Percentiles rank a stretch among this genome's conserved stretches.
Evolutionary conservation across 2,888 invertebrate genomes (phyloP).

Genomic region (Tetropium fuscum): DNA sequence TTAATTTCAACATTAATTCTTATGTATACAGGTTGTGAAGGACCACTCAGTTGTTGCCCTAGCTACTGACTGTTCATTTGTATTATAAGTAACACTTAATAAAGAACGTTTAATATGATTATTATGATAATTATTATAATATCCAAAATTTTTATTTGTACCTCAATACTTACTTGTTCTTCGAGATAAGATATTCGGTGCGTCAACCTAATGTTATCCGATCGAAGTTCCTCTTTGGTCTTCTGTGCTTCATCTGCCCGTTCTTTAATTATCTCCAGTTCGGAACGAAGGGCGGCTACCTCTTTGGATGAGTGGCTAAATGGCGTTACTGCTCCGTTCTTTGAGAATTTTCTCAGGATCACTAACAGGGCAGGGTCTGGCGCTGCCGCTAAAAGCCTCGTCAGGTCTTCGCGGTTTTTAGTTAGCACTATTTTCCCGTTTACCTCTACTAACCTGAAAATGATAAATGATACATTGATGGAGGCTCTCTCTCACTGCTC

Average conservation of each 20-base stretch:
- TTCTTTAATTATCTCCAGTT: slow-evolving; percentile 71
- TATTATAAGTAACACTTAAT: too few species aligned
- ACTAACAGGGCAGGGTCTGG: slow-evolving; percentile 76
- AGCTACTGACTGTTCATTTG: too few species aligned
- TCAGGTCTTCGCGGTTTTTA: slow-evolving; percentile 78
- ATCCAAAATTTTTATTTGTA: too few species aligned
- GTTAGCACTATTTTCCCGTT: slow-evolving; percentile 82
- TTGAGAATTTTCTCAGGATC: slow-evolving; percentile 67
- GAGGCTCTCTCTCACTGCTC: too few species aligned
- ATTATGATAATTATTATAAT: too few species aligned
- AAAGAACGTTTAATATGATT: too few species aligned
- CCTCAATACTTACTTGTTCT: slow-evolving; percentile 85
- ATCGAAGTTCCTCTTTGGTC: slow-evolving; percentile 74
- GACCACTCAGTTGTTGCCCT: too few species aligned
- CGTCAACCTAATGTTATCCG: slow-evolving; percentile 86
- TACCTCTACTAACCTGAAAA: slow-evolving; percentile 79
- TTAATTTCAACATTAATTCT: too few species aligned
- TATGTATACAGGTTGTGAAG: too few species aligned
- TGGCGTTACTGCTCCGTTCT: slow-evolving; percentile 51
- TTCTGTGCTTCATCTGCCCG: slow-evolving; percentile 74
- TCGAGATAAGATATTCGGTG: slow-evolving; percentile 92
- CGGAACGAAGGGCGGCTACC: slow-evolving; percentile 69
- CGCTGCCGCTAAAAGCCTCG: slow-evolving; percentile 73
- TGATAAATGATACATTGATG: too few species aligned
- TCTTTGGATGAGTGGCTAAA: slow-evolving; percentile 60